Conservation (phyloP, 2,888 invertebrate genomes). For the Podotricha telesiphe region DNA sequence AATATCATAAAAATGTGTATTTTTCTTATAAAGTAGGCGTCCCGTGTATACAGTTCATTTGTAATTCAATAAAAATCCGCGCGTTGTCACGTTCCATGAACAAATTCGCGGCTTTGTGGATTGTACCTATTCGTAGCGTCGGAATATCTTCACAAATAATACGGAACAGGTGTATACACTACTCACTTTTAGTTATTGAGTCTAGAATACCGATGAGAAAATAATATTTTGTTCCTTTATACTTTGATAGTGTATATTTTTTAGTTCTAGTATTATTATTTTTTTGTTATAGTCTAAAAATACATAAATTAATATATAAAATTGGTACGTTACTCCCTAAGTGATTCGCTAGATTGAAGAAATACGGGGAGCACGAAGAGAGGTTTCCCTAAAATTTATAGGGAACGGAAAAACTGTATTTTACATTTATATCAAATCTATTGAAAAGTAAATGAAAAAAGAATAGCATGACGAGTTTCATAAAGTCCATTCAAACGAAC, state of each 20-base stretch:
- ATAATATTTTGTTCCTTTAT: neutral
- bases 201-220: conserved; percentile 6
- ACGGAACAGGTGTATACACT: conserved; percentile 8
- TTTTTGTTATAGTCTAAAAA: too few species aligned
- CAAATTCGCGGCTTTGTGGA: conserved; percentile 18
- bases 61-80: conserved; percentile 22
- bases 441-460: too few species aligned
- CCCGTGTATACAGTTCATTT: conserved; percentile 16
- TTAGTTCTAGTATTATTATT: too few species aligned
- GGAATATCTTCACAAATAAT: conserved; percentile 20
- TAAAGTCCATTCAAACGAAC: too few species aligned
- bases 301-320: too few species aligned
- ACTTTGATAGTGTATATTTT: neutral
- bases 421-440: too few species aligned
- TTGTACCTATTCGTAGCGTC: neutral
- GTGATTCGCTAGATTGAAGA: too few species aligned
- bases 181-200: conserved; percentile 10
- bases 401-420: too few species aligned
- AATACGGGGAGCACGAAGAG: too few species aligned
- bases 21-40: neutral
- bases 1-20: neutral
- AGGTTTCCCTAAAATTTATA: too few species aligned
- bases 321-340: too few species aligned
- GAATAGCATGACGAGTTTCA: too few species aligned
- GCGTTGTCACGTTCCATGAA: conserved; percentile 16